Percentiles rank a stretch among this genome's conserved stretches.
Evolutionary conservation across 2,888 invertebrate species (phyloP).

Genomic region (Tortricodes alternella): DNA sequence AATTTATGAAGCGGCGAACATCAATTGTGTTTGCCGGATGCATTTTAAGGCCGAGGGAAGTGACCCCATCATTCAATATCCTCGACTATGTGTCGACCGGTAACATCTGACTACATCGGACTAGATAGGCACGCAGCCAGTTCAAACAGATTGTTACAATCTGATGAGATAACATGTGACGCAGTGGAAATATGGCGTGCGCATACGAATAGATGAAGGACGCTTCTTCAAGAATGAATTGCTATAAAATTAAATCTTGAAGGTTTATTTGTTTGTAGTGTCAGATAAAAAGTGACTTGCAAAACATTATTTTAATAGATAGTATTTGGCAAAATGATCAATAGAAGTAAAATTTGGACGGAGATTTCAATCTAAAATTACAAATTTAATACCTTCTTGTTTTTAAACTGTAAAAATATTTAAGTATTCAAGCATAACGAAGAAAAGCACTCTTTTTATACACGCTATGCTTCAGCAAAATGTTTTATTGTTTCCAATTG

Average conservation of each 20-base stretch:
- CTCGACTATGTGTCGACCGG: constrained; percentile 44
- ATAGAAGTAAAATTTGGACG: too few species aligned
- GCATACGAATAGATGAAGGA: background rate
- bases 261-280: too few species aligned
- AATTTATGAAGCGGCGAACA: background rate
- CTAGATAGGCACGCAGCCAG: constrained; percentile 12
- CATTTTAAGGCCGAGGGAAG: constrained; percentile 40
- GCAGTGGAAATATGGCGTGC: background rate
- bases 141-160: background rate
- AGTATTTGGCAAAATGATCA: too few species aligned
- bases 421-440: background rate
- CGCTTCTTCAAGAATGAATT: background rate
- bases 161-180: constrained; percentile 14
- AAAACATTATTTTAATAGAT: too few species aligned
- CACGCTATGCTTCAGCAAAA: background rate
- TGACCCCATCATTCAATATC: constrained; percentile 68
- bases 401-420: too few species aligned
- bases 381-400: too few species aligned
- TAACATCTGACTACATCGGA: constrained; percentile 41
- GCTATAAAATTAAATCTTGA: too few species aligned
- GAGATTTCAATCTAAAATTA: too few species aligned
- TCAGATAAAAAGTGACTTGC: too few species aligned
- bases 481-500: constrained; percentile 10
- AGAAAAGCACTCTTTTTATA: constrained; percentile 1
- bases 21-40: constrained; percentile 38